These are phyloP conservation scores for Premnoplex brunnescens DNA, from an alignment of 2,797 vertebrate species.

Conservation along the genomic window DNA sequence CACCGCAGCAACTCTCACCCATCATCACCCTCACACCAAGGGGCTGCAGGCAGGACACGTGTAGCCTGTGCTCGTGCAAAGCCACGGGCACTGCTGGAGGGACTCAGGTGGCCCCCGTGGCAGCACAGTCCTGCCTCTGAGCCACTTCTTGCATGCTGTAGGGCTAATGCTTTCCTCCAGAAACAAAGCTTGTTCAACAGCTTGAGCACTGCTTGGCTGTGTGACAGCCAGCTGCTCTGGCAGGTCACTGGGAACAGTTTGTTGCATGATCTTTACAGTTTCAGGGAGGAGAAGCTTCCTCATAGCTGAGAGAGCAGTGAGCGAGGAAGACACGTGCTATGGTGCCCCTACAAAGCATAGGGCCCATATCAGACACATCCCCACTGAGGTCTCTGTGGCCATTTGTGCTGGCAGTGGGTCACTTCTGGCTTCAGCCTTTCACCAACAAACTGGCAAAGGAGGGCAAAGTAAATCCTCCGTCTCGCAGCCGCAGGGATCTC, in stretches of 20 bases:
- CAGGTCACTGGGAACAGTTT: constrained; percentile 24
- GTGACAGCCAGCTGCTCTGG: constrained; percentile 45
- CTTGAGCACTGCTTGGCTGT: not conserved
- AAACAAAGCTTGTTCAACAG: not conserved
- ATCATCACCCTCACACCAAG: too few species aligned
- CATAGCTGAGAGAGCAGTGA: not conserved
- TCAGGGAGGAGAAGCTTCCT: constrained; percentile 66
- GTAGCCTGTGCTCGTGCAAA: not conserved
- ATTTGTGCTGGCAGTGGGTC: rapidly evolving
- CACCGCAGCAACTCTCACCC: not conserved
- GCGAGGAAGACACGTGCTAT: rapidly evolving
- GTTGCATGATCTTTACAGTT: not conserved
- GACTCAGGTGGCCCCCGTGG: rapidly evolving
- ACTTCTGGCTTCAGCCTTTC: not conserved
- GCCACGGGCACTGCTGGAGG: not conserved
- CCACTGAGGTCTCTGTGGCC: not conserved
- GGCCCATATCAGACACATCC: rapidly evolving
- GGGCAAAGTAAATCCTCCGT: not conserved
- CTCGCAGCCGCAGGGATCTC: not conserved
- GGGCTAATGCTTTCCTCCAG: not conserved
- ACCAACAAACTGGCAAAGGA: rapidly evolving
- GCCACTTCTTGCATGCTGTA: not conserved
- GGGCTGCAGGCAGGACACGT: not conserved
- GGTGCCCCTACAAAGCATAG: not conserved
- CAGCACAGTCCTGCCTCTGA: not conserved